Base-by-base conservation (phyloP, 2,888 invertebrate genomes). In the Nemurella pictetii region DNA sequence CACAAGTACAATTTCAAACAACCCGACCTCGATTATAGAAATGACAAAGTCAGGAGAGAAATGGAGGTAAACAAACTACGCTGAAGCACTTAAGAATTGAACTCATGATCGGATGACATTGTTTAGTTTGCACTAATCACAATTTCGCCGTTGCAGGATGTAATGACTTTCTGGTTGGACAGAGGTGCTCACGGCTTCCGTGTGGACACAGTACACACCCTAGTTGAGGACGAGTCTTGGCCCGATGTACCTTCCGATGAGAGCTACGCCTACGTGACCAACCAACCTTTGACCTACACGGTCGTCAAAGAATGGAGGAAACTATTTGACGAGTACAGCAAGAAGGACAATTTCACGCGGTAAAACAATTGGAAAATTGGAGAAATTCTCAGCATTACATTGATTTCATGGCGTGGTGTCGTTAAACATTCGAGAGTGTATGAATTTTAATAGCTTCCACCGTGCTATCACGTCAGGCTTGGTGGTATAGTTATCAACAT, bases 111-210 rank as follows among this genome's bases (percentile, higher is more conserved):
- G n/a, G n/a, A 12, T 55, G 9, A 55, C 55, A 55, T 55, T 55
- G 15, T 55, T 55, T 55, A 12, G 32, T 9, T 9, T 32, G 32
- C 9, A 32, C 32, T 9, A 5, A 32, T 32, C 4, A 3, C 32
- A 32, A 32, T 32, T 32, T 55, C 20, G 55, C 55, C 30, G 12
- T 55, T 75, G 15, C 87, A 92, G 89, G 92, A 93, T 3, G 93
- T 94, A 20, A 89, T 96, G 87, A 89, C 89, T 86, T 95, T 94
- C 89, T 97, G 96, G 96, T 89, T 96, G 30, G 92, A 94, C 55
- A 92, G 93, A 85, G 96, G 96, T 0, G 94, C 94, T 0, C 95
- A 95, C 87, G 96, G 96, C 0, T 95, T 96, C 89, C 93, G 96
- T 83, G 90, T 96, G 0, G 94, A 94, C 87, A 94, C 94, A 0